phyloP scores from a whole-genome alignment of 1,140 invertebrate species.

The Chlorops oryzae region DNA sequence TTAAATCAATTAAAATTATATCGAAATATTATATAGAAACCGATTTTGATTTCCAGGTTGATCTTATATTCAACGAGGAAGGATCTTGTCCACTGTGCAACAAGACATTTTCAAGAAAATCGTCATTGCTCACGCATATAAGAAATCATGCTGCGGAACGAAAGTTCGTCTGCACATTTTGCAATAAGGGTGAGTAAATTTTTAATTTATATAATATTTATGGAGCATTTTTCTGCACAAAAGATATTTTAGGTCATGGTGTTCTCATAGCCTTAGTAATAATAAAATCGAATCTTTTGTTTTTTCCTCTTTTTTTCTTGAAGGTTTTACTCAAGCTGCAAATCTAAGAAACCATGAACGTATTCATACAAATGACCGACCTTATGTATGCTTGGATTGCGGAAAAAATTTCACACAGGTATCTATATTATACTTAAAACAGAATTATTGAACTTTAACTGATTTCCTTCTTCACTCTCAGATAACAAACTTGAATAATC shows the following conservation, averaged over 20 bases:
- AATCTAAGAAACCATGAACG: constrained; percentile 56
- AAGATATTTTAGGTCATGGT: too few species aligned
- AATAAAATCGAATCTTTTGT: neutral
- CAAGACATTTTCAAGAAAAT: constrained; percentile 55
- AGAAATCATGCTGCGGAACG: constrained; percentile 56
- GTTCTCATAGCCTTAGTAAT: too few species aligned
- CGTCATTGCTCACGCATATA: constrained; percentile 55
- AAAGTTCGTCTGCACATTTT: constrained; percentile 55
- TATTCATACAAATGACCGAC: constrained; percentile 57
- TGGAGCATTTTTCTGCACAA: neutral
- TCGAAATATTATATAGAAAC: too few species aligned
- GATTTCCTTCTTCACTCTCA: constrained; percentile 13
- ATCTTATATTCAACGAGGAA: constrained; percentile 48
- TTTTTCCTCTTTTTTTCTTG: constrained; percentile 8
- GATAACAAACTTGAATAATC: constrained; percentile 58
- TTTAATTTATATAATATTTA: neutral
- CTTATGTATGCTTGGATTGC: constrained; percentile 56
- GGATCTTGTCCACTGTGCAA: constrained; percentile 53
- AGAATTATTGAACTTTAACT: neutral
- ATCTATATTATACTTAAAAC: neutral
- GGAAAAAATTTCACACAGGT: constrained; percentile 56
- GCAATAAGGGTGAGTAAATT: constrained; percentile 52
- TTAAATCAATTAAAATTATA: too few species aligned
- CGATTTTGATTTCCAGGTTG: constrained; percentile 29
- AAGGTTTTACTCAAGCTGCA: constrained; percentile 57